Evolutionary conservation across 2,888 invertebrate species (phyloP), one percentile per base, ranked within the genome.

Genomic region (Lycaena phlaeas): DNA sequence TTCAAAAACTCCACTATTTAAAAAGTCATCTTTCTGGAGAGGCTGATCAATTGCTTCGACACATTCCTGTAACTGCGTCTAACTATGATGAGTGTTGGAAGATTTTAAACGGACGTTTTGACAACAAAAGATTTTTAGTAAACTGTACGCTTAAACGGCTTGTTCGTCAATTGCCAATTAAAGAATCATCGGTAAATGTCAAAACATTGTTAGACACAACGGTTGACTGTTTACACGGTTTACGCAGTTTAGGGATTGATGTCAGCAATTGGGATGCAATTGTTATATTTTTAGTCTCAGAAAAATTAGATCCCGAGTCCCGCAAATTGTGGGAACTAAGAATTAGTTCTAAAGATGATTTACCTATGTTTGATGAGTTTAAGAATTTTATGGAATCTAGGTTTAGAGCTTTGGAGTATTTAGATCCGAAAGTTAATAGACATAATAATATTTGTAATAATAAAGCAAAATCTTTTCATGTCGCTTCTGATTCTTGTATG

Each of bases 1-100:
- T 51, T 1, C 52, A 56, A 36, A 47, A 46, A 26, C 28, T 57
- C 0, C 54, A 43, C 14, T 57, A 56, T 30, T 18, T 56, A 2
- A 56, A 53, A 7, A 39, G 42, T 0, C 14, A 46, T 36, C 11
- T 53, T 5, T 26, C 42, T 0, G 54, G 53, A 2, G 56, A 57
- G 12, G 54, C 53, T 0, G 53, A 57, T 15, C 36, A 41, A n/a
- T 25, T 41, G 6, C 12, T 36, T 4, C 17, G 34, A 7, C 34
- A 36, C 14, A 6, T 36, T 12, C 11, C 34, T 18, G 12, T 36
- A 1, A 3, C 34, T 3, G 12, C 18, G 1, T 18, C 18, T 18
- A 36, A 36, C 9, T 36, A 36, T 17, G 14, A 10, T 2, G 5
- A 11, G 5, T 34, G 10, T 3, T 34, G 34, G 34, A 6, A 9